phyloP scores from a whole-genome alignment of 2,888 invertebrate genomes.

The Melanchra persicariae region DNA sequence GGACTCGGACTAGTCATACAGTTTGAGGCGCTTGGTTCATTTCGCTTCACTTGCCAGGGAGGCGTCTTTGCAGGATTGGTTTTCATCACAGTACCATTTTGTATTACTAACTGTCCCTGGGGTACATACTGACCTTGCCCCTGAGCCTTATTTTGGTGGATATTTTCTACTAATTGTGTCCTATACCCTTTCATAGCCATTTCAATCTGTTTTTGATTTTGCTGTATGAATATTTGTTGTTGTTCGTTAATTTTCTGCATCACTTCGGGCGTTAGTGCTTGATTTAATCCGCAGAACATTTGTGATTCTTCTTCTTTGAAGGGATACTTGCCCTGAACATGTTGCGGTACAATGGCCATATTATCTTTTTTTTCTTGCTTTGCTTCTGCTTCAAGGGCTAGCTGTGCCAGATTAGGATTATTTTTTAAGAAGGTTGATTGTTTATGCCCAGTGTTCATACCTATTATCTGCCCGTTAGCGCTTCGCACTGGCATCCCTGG shows the following conservation, averaged over 20 bases:
- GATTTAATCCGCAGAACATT: constrained; percentile 86
- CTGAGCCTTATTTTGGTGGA: constrained; percentile 78
- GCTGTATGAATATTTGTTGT: constrained; percentile 90
- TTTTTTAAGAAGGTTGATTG: constrained; percentile 77
- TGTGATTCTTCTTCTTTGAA: constrained; percentile 85
- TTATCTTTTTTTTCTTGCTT: constrained; percentile 83
- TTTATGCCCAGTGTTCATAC: constrained; percentile 88
- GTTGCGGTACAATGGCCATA: constrained; percentile 63
- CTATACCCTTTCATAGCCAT: constrained; percentile 89
- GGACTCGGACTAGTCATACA: constrained; percentile 80
- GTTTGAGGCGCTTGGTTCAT: constrained; percentile 75
- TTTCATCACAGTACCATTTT: constrained; percentile 88
- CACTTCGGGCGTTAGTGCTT: constrained; percentile 88
- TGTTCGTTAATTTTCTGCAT: constrained; percentile 91
- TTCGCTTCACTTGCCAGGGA: constrained; percentile 91
- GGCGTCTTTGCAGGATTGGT: constrained; percentile 90
- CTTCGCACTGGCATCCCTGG: constrained; percentile 88
- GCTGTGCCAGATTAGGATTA: constrained; percentile 70
- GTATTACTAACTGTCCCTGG: constrained; percentile 86
- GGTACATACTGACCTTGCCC: constrained; percentile 80
- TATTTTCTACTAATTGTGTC: constrained; percentile 81
- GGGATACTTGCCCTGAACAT: constrained; percentile 73
- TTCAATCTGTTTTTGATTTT: constrained; percentile 89
- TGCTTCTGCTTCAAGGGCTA: constrained; percentile 72
- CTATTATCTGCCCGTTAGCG: constrained; percentile 91